A percentile compares a stretch with the other conserved stretches of the same genome.
Evolutionary conservation across 30 jellyfish, hydroid and myxozoan species (phyloP).

Genomic region (Chrysaora quinquecirrha): DNA sequence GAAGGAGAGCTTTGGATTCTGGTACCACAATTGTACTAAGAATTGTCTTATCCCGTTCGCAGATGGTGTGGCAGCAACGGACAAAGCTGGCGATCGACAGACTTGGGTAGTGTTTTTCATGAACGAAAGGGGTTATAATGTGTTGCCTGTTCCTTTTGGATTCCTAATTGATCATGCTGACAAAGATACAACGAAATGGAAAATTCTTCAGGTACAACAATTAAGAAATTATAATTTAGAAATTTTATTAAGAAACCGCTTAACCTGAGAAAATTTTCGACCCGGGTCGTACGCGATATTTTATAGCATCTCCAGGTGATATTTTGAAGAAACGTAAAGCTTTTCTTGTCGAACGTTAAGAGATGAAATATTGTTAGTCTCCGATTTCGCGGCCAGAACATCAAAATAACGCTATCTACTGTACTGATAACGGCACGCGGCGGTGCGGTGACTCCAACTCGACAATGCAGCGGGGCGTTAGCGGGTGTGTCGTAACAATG

Average conservation of each 20-base stretch:
- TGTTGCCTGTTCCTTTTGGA: constrained; percentile 60
- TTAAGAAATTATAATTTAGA: no score
- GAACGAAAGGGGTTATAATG: constrained; percentile 36
- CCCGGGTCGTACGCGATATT: not conserved
- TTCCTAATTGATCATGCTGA: constrained; percentile 60
- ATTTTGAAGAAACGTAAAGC: not conserved
- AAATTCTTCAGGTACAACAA: constrained; percentile 66
- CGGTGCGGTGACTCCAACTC: no score
- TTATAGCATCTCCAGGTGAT: not conserved
- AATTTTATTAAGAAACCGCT: no score
- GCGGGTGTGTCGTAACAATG: no score
- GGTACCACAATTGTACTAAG: constrained; percentile 68
- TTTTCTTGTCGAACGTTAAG: no score
- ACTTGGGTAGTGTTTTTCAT: constrained; percentile 50
- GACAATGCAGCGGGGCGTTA: no score
- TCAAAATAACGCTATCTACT: no score
- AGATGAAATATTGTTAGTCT: no score
- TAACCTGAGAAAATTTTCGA: not conserved
- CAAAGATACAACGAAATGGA: constrained; percentile 62
- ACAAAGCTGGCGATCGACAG: constrained; percentile 41
- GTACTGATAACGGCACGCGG: no score
- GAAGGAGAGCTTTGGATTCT: constrained; percentile 66
- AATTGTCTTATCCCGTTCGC: constrained; percentile 33
- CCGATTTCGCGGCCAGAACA: no score
- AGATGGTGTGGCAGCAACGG: constrained; percentile 61